phyloP scores from a whole-genome alignment of 2,113 vertebrate genomes.

The Chionis minor region DNA sequence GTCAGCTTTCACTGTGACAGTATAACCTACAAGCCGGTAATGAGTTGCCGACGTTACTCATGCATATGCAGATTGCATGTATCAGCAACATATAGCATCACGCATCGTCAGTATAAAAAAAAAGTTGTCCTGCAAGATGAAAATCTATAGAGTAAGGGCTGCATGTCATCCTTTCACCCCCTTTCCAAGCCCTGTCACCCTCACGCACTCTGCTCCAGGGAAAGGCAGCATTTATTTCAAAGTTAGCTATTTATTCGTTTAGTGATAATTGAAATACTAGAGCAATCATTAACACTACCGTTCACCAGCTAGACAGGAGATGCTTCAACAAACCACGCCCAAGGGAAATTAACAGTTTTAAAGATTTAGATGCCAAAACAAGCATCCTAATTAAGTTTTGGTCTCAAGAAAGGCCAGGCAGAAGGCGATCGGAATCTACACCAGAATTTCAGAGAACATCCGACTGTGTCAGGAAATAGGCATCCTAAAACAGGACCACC shows the following conservation, averaged over 20 bases:
- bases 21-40: not conserved
- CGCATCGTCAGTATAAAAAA: not conserved
- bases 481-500: not conserved
- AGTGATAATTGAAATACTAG: not conserved
- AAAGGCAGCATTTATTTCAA: not conserved
- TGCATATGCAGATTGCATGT: too few species aligned
- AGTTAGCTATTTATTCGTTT: not conserved
- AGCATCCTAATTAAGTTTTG: not conserved
- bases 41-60: not conserved
- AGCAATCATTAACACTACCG: not conserved
- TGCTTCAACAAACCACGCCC: not conserved
- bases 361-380: not conserved
- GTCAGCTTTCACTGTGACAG: not conserved
- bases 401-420: not conserved
- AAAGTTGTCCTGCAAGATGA: not conserved
- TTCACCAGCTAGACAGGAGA: not conserved
- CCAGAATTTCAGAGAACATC: not conserved
- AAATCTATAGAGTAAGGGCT: not conserved
- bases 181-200: not conserved
- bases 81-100: not conserved
- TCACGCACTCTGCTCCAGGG: not conserved
- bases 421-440: not conserved
- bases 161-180: not conserved
- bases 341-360: constrained; percentile 5
- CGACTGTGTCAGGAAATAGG: not conserved